Base-by-base conservation (phyloP, 2,888 invertebrate genomes). In the Falcaria lacertinaria region DNA sequence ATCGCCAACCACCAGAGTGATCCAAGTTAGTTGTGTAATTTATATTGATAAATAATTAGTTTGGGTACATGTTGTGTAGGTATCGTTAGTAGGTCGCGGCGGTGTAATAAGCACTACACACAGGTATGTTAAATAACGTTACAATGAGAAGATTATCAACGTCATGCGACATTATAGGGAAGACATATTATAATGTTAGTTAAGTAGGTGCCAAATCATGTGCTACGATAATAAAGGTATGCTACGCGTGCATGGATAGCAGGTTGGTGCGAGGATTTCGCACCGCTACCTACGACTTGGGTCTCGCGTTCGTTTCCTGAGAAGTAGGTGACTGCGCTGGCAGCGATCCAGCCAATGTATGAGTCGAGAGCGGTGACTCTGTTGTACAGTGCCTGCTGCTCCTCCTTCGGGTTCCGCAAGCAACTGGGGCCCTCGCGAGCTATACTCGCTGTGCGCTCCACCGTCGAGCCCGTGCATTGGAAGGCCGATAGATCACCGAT, bases 401-500 rank as follows among this genome's bases (percentile, higher is more conserved):
- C 74, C 51, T 73, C 69, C 50, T 71, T 60, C 19, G 83, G 75
- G 48, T 84, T 71, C 42, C 74, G 61, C 53, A 82, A 70, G 64
- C 89, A 89, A 41, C 61, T 70, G 25, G 75, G 60, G 80, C 64
- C 43, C 63, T 35, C 57, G 33, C 40, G 59, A 43, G 47, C 57
- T 44, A 37, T 45, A 54, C 47, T 42, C 45, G 45, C 44, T 33
- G 62, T 34, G 35, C 39, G 45, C 38, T 45, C 40, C 38, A 91
- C 80, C 41, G 81, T 69, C 63, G 60, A 86, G 41, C 64, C 61
- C 59, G 73, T 70, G 71, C 79, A 86, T 70, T 54, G 81, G 60
- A 69, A 82, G 50, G 75, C 73, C 28, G 87, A 82, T 48, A 89
- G 80, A 71, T 89, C 87, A 45, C 88, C 88, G 75, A 89, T 81